Base-by-base conservation (phyloP, 2,888 invertebrate genomes). In the Metopia argyrocephala region DNA sequence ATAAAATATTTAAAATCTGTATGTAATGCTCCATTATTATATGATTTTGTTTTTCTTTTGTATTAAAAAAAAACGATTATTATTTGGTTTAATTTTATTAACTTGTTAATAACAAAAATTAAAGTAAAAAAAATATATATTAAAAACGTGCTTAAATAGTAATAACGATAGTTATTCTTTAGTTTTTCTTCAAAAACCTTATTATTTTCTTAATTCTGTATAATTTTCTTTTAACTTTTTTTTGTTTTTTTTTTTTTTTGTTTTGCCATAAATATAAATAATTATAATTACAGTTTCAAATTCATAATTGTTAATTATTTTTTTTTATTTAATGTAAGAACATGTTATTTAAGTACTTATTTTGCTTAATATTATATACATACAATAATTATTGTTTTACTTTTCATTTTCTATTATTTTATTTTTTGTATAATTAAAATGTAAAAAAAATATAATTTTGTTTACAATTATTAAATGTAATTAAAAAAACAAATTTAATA, bases 291-390 rank as follows among this genome's bases (percentile, higher is more conserved):
- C 54, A 66, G 25, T 68, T 73, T 73, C 31, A 69, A 59, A 52
- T 52, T n/a, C n/a, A 27, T 79, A 73, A 69, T 75, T 73, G 66
- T 74, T 70, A 78, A 73, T 76, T 21, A 46, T 70, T 66, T n/a
- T 48, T 25, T 23, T 45, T 57, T 62, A 68, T n/a, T n/a, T n/a
- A 46, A 12, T 68, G n/a, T 76, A 76, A 76, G 69, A 62, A 62
- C 62, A 69, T 76, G 61, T 79, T 81, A 79, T 75, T 74, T 71
- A 82, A 82, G 83, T 83, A 83, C 83, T 83, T 83, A 83, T 76
- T 76, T 74, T 64, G 68, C 73, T 74, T 76, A 69, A 74, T 79
- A 65, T 80, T 38, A 38, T 38, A 15, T 38, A 61, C 28, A 76
- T 57, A 59, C 52, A 74, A 38, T 46, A 64, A 45, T 64, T 54